These are phyloP conservation scores for Pygoscelis antarcticus DNA, from an alignment of 2,113 vertebrate species.

Conservation along the genomic window DNA sequence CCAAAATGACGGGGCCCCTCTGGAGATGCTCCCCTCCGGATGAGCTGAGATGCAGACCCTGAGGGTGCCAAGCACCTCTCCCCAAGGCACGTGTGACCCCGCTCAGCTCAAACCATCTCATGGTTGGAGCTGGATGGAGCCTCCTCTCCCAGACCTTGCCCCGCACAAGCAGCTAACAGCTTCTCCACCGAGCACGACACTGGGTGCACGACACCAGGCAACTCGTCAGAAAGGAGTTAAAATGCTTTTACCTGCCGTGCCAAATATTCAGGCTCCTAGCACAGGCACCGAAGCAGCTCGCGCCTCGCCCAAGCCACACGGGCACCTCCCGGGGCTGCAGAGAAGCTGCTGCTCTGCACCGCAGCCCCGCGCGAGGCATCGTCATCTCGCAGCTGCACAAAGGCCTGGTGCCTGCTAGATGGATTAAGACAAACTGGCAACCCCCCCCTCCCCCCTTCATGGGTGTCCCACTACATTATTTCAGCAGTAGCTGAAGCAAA, in stretches of 20 bases:
- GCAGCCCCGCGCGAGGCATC: rapidly evolving
- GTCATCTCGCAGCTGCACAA: rapidly evolving
- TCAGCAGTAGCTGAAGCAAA: neutral
- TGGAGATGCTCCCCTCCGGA: rapidly evolving
- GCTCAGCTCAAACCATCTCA: neutral
- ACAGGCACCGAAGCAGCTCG: neutral
- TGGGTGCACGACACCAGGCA: rapidly evolving
- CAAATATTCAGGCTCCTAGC: neutral
- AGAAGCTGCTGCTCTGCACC: neutral
- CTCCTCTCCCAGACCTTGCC: neutral
- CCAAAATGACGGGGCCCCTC: neutral
- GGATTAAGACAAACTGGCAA: neutral
- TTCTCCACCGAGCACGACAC: neutral
- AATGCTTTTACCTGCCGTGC: neutral
- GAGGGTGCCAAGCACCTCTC: neutral
- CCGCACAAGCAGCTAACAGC: neutral
- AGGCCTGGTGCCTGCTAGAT: neutral
- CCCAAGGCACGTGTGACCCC: neutral
- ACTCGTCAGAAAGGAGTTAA: neutral
- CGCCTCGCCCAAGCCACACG: rapidly evolving
- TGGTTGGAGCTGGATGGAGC: neutral
- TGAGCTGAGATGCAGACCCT: rapidly evolving
- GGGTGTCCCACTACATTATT: rapidly evolving
- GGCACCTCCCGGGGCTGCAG: neutral
- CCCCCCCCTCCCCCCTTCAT: rapidly evolving